phyloP scores from a whole-genome alignment of 2,113 vertebrate species.

The Mirza zaza region DNA sequence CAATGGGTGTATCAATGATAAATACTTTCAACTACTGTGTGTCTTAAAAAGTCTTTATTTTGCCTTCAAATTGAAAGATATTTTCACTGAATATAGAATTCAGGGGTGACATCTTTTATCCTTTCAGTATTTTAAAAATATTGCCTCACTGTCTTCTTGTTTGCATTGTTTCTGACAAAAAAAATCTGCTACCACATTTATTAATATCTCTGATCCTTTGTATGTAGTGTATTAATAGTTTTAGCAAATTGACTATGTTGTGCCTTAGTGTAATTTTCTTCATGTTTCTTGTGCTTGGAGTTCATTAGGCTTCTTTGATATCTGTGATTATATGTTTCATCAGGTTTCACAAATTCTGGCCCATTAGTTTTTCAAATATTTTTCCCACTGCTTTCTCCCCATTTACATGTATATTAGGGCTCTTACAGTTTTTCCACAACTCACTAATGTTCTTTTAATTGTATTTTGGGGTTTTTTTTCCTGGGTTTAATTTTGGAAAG shows the following conservation, averaged over 20 bases:
- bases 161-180: neutral
- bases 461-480: neutral
- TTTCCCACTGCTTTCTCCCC: neutral
- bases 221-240: neutral
- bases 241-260: neutral
- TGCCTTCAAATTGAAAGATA: neutral
- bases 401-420: neutral
- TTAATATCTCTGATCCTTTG: neutral
- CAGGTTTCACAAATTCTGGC: neutral
- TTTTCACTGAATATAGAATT: neutral
- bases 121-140: neutral
- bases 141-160: neutral
- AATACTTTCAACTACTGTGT: neutral
- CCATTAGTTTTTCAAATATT: constrained; percentile 3
- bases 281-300: neutral
- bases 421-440: neutral
- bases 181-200: neutral
- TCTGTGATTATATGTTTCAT: neutral
- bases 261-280: neutral
- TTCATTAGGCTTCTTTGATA: neutral
- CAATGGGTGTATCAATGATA: neutral
- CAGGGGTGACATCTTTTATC: neutral
- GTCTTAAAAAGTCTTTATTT: neutral
- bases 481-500: neutral
- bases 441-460: neutral